Percentiles rank a stretch among this genome's conserved stretches.
Conservation (phyloP, 2,888 invertebrate genomes). For the Amblyjoppa proteus region DNA sequence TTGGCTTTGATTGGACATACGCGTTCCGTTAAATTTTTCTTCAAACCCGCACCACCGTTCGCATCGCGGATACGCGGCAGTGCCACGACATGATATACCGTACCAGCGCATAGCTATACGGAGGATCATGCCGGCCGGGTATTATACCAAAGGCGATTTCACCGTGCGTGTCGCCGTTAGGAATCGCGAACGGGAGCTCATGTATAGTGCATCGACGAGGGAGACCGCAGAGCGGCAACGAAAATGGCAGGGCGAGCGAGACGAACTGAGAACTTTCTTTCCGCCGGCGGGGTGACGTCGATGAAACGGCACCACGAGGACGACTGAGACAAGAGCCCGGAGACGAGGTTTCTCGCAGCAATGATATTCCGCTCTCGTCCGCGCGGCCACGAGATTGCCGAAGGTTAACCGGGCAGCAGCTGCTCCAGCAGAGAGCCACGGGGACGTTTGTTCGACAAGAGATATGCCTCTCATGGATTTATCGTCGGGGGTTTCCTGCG, state of each 20-base stretch:
- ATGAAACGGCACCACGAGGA: slow-evolving; percentile 33
- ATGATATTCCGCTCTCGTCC: slow-evolving; percentile 16
- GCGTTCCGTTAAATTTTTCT: slow-evolving; percentile 18
- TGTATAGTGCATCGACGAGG: background rate
- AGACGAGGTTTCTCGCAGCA: slow-evolving; percentile 19
- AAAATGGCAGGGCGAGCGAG: slow-evolving; percentile 4
- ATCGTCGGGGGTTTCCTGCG: slow-evolving; percentile 16
- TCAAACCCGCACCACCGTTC: background rate
- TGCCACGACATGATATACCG: background rate
- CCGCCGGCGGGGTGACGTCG: slow-evolving; percentile 40
- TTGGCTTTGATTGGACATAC: slow-evolving; percentile 8
- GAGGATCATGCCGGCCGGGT: slow-evolving; percentile 1
- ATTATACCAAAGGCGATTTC: slow-evolving; percentile 51
- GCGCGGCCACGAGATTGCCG: background rate
- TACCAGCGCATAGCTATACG: background rate
- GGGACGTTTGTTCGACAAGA: slow-evolving; percentile 50
- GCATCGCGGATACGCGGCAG: background rate
- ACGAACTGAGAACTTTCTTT: slow-evolving; percentile 45
- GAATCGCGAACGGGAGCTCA: slow-evolving; percentile 8
- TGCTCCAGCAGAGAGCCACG: slow-evolving; percentile 46
- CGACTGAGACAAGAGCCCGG: slow-evolving; percentile 3
- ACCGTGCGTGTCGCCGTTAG: slow-evolving; percentile 37
- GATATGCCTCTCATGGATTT: slow-evolving; percentile 46
- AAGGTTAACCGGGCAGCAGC: slow-evolving; percentile 48
- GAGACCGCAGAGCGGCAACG: background rate